Evolutionary conservation across 1,140 invertebrate species (phyloP), one percentile per base, ranked within the genome.

Genomic region (Pseudachorutes palmiensis): DNA sequence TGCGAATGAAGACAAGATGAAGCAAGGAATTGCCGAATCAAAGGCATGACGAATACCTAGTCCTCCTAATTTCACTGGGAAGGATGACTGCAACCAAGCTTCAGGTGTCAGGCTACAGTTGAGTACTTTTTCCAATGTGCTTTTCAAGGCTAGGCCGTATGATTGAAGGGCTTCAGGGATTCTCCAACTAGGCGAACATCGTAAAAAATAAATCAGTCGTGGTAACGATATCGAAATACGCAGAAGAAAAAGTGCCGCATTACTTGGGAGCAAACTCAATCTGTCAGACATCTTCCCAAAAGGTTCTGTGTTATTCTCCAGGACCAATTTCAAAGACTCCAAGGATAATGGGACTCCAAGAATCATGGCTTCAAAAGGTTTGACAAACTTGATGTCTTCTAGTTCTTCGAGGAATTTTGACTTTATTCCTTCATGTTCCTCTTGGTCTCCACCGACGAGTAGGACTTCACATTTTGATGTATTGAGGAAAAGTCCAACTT

Each of bases 241-340:
- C 16, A 64, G 62, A 12, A 65, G 64, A 48, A 57, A 65, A 32
- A 65, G 61, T 14, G 64, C 64, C 5, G 45, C 5, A 29, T 65
- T 49, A 31, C 51, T 3, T 2, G 64, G 19, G 12, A 65, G 24
- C 3, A 2, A 3, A 19, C 33, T 14, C 2, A 65, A 48, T 5
- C 24, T 2, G 3, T 5, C 16, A n/a, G 64, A 51, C 24, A 58
- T 9, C 3, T 5, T 12, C 5, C 5, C 51, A 29, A 65, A 41
- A 9, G 14, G 12, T 14, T 30, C 51, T 5, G 29, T 61, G 29
- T 61, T 61, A 5, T 61, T 32, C 24, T 31, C 9, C 14, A 61
- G 30, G 5, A 61, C 24, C 9, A n/a, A 30, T n/a, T n/a, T n/a
- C n/a, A n/a, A 9, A 9, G 59, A 12, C 9, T 30, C 30, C 5